A percentile compares a stretch with the other conserved stretches of the same genome.
These are phyloP conservation scores for Cataglyphis hispanica DNA, from an alignment of 1,140 invertebrate species.

Conservation along the genomic window DNA sequence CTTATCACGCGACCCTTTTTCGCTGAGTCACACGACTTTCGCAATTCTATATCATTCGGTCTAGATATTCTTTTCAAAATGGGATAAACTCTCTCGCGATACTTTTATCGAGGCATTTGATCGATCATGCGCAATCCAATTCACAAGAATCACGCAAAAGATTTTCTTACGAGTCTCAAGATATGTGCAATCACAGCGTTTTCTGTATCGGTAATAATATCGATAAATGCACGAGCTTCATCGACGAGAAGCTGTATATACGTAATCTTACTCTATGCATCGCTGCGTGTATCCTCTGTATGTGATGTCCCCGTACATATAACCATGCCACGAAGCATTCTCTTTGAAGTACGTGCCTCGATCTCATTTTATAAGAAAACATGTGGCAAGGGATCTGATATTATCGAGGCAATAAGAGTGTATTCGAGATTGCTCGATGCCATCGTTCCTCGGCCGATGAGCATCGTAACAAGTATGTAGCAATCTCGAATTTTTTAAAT, in stretches of 20 bases:
- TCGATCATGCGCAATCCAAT: conserved; percentile 37
- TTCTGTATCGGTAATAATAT: conserved; percentile 39
- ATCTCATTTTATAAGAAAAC: conserved; percentile 79
- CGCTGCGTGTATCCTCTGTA: conserved; percentile 31
- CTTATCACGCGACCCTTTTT: neutral
- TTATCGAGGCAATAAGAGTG: conserved; percentile 73
- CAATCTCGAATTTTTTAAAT: conserved; percentile 55
- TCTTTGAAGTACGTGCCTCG: conserved; percentile 77
- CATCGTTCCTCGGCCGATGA: neutral
- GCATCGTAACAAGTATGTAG: conserved; percentile 41
- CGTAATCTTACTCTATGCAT: conserved; percentile 50
- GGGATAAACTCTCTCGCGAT: neutral
- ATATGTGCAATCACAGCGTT: conserved; percentile 34
- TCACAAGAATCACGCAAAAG: conserved; percentile 5
- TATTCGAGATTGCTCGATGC: conserved; percentile 47
- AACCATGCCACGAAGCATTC: conserved; percentile 69
- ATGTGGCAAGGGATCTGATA: conserved; percentile 78
- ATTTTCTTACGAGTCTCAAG: conserved; percentile 16
- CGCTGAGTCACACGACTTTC: neutral
- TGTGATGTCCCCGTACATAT: conserved; percentile 70
- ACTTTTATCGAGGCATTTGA: conserved; percentile 15
- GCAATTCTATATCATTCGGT: neutral
- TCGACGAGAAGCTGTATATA: neutral
- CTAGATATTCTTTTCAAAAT: neutral
- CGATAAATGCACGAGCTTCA: conserved; percentile 42